Evolutionary conservation across 2,888 invertebrate genomes (phyloP).

Genomic region (Cheilosia impressa): DNA sequence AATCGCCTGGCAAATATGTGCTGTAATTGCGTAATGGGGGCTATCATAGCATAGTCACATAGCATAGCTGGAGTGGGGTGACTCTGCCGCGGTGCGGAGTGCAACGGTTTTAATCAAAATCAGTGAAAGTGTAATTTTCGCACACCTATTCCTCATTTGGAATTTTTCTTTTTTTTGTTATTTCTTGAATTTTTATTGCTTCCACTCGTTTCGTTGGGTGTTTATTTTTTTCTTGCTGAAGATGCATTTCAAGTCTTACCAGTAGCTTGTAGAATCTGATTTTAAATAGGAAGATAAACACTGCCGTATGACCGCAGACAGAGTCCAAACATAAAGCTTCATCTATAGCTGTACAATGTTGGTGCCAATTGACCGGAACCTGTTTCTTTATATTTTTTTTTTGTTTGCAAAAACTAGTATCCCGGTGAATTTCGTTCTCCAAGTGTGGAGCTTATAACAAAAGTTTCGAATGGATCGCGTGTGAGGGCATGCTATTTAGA

Average conservation of each 20-base stretch:
- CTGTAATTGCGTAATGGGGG: slow-evolving; percentile 69
- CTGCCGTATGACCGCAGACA: not conserved
- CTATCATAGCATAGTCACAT: slow-evolving; percentile 43
- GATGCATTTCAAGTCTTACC: slow-evolving; percentile 44
- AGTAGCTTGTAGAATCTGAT: slow-evolving; percentile 15
- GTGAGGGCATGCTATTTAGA: slow-evolving; percentile 4
- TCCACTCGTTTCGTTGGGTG: slow-evolving; percentile 29
- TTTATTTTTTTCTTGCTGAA: slow-evolving; percentile 16
- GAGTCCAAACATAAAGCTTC: slow-evolving; percentile 39
- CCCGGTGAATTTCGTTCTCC: not conserved
- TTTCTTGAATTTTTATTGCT: slow-evolving; percentile 16
- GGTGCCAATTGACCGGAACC: slow-evolving; percentile 62
- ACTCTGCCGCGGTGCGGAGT: not conserved
- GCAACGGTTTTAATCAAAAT: slow-evolving; percentile 66
- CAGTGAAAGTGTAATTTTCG: slow-evolving; percentile 75
- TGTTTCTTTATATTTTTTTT: slow-evolving; percentile 26
- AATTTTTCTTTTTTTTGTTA: slow-evolving; percentile 50
- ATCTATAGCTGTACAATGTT: slow-evolving; percentile 24
- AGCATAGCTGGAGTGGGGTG: too few species aligned
- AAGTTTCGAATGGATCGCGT: slow-evolving; percentile 48
- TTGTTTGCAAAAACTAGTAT: slow-evolving; percentile 27
- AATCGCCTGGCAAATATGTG: slow-evolving; percentile 58
- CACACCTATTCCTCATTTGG: slow-evolving; percentile 71
- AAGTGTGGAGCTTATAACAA: slow-evolving; percentile 19
- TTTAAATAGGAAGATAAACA: slow-evolving; percentile 11